A percentile compares a stretch with the other conserved stretches of the same genome.
Evolutionary conservation across 2,113 vertebrate species (phyloP).

Genomic region (Limnothrissa miodon): DNA sequence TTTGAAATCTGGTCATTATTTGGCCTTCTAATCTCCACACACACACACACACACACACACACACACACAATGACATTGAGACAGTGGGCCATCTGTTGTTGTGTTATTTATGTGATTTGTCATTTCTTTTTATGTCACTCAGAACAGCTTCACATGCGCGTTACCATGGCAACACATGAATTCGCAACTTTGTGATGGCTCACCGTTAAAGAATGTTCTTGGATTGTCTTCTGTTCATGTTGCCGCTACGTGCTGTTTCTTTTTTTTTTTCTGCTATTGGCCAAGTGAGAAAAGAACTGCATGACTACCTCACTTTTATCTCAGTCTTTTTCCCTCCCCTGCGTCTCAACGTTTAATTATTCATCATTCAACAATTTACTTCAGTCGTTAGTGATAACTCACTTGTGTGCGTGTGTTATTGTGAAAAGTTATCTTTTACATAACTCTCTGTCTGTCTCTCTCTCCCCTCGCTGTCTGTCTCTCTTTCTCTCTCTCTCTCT

Average conservation of each 20-base stretch:
- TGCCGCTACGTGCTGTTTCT: too few species aligned
- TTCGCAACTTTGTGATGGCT: background rate
- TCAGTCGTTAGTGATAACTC: too few species aligned
- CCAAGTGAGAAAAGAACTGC: background rate
- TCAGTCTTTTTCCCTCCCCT: too few species aligned
- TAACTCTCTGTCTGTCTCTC: background rate
- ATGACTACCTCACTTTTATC: too few species aligned
- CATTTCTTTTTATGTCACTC: slow-evolving; percentile 2
- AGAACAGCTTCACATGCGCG: slow-evolving; percentile 25
- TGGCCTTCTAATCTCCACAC: background rate
- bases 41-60: slow-evolving; percentile 2
- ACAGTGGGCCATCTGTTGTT: slow-evolving; percentile 32
- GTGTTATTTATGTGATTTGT: slow-evolving; percentile 27
- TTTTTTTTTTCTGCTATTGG: background rate
- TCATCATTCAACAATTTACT: too few species aligned
- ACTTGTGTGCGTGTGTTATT: too few species aligned
- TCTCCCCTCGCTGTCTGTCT: background rate
- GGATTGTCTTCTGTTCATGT: background rate
- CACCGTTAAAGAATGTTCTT: background rate
- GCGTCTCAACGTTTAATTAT: too few species aligned
- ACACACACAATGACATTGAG: background rate
- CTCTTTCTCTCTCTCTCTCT: background rate
- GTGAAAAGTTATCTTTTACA: too few species aligned
- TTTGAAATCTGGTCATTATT: too few species aligned
- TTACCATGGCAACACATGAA: slow-evolving; percentile 37